A percentile compares a stretch with the other conserved stretches of the same genome.
phyloP scores from a whole-genome alignment of 1,140 invertebrate genomes.

The Dufourea novaeangliae region DNA sequence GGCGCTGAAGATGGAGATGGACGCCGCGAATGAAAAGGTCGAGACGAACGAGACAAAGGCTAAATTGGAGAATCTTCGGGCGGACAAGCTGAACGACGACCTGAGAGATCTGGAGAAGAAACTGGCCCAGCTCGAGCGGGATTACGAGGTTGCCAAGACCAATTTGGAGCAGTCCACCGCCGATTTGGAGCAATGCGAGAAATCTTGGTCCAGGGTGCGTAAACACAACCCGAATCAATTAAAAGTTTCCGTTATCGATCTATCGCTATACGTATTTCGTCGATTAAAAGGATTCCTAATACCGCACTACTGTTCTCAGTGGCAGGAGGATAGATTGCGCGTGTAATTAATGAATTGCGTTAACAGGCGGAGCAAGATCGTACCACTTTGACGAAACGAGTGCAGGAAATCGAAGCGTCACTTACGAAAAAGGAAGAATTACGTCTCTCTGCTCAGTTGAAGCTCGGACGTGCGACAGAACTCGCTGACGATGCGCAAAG shows the following conservation, averaged over 20 bases:
- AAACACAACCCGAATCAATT: not conserved
- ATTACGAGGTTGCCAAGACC: conserved; percentile 85
- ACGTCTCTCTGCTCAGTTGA: conserved; percentile 86
- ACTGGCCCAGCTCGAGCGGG: conserved; percentile 86
- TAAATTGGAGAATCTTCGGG: conserved; percentile 86
- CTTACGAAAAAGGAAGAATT: conserved; percentile 90
- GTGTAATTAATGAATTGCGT: conserved; percentile 25
- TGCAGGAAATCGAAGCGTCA: conserved; percentile 90
- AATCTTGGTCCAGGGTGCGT: conserved; percentile 81
- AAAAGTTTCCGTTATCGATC: not conserved
- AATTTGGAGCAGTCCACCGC: conserved; percentile 84
- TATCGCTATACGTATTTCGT: not conserved
- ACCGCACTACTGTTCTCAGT: too few relatives aligned
- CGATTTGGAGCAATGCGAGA: conserved; percentile 88
- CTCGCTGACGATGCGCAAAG: conserved; percentile 92
- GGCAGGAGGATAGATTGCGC: too few relatives aligned
- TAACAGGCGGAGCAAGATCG: conserved; percentile 90
- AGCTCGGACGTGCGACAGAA: conserved; percentile 90
- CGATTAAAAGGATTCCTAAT: too few relatives aligned
- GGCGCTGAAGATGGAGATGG: conserved; percentile 91
- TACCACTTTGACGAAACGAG: conserved; percentile 87
- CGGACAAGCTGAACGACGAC: conserved; percentile 88
- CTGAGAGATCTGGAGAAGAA: conserved; percentile 87
- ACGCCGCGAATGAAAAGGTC: conserved; percentile 88
- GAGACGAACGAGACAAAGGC: conserved; percentile 88